Conservation (phyloP, 2,797 vertebrate species). For the Myoxocephalus aenaeus region DNA sequence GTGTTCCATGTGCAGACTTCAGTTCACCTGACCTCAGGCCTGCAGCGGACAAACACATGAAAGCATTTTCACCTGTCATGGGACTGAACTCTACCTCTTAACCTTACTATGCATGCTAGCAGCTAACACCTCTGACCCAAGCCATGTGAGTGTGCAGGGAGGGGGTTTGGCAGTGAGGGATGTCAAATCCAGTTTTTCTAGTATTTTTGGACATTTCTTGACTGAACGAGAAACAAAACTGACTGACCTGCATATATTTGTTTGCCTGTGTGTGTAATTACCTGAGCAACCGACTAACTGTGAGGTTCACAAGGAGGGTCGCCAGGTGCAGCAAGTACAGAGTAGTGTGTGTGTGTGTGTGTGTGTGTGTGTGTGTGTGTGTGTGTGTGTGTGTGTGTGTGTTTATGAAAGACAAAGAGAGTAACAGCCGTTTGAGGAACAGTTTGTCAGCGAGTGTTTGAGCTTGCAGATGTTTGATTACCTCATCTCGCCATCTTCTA, state of each 20-base stretch:
- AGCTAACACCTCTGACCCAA: conserved; percentile 60
- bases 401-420: conserved; percentile 40
- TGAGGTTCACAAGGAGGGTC: conserved; percentile 50
- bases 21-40: conserved; percentile 64
- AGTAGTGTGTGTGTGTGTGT: conserved; percentile 8
- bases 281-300: conserved; percentile 35
- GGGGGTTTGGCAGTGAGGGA: not conserved
- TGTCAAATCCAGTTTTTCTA: conserved; percentile 72
- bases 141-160: not conserved
- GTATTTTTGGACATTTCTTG: conserved; percentile 44
- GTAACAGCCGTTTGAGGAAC: conserved; percentile 38
- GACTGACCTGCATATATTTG: conserved; percentile 45
- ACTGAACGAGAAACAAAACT: conserved; percentile 35
- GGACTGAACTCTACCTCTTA: conserved; percentile 55
- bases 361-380: conserved; percentile 23
- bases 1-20: conserved; percentile 41
- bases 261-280: conserved; percentile 25
- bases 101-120: conserved; percentile 47
- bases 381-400: no score
- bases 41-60: conserved; percentile 60
- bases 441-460: conserved; percentile 22
- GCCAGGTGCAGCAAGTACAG: conserved; percentile 53
- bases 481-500: conserved; percentile 18
- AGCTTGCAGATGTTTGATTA: conserved; percentile 39
- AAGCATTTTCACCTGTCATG: conserved; percentile 73